These are phyloP conservation scores for Chloroceryle aenea DNA, from an alignment of 2,113 vertebrate genomes.

Conservation along the genomic window DNA sequence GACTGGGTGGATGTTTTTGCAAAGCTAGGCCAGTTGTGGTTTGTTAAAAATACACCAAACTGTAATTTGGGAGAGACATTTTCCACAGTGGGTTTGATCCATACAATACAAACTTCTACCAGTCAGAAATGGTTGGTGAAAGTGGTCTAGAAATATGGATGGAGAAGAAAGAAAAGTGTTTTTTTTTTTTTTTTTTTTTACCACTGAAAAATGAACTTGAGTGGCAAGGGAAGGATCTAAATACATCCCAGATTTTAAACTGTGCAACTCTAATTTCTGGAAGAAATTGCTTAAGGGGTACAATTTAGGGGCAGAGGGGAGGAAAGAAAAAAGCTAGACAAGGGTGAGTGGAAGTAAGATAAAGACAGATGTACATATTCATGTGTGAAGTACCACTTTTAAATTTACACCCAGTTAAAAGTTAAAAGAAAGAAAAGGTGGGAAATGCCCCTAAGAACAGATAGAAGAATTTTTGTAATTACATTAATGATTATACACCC, in stretches of 20 bases:
- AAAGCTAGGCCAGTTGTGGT: conserved; percentile 40
- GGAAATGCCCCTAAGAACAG: neutral
- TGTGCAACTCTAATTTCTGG: neutral
- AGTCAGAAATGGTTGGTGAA: conserved; percentile 40
- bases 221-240: neutral
- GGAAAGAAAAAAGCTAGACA: neutral
- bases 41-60: conserved; percentile 53
- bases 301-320: neutral
- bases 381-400: neutral
- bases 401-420: neutral
- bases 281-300: neutral
- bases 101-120: neutral
- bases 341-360: neutral
- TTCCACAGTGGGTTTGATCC: conserved; percentile 43
- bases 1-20: conserved; percentile 59
- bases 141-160: conserved; percentile 12
- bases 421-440: neutral
- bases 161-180: neutral
- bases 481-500: neutral
- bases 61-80: conserved; percentile 61
- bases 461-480: neutral
- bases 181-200: neutral
- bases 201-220: neutral
- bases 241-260: neutral
- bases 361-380: neutral